Base-by-base conservation (phyloP, 2,797 vertebrate species). In the Sebastes itinus region DNA sequence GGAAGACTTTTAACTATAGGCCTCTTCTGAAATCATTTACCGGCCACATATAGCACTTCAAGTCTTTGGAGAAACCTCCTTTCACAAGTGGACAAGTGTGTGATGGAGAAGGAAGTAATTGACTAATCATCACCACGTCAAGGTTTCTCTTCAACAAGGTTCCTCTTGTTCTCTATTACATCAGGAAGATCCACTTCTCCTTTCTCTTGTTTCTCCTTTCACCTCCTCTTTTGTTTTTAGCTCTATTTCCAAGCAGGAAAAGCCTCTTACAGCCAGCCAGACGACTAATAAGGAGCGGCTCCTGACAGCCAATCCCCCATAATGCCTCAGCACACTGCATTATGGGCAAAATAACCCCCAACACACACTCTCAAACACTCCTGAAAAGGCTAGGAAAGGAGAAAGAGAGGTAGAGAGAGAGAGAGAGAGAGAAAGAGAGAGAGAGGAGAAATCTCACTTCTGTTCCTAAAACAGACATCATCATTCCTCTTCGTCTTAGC, bases 241-340 rank as follows among this genome's bases (percentile, higher is more conserved):
- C 83, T 86, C 69, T 46, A 76, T 89, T 89, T 91, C 81, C 66
- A 90, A 90, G 87, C 88, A 88, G 88, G 81, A 89, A 94, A 95
- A 95, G 91, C 92, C 89, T 93, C 92, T 95, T 94, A 91, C 82
- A 87, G 89, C 85, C 89, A 92, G 89, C 87, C 89, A 91, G 93
- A 93, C 83, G 88, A 94, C 94, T 94, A 95, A 95, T 94, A 95
- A 96, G 93, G 93, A 92, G 90, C 58, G 68, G 77, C 83, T 91
- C 84, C 87, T 87, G 90, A 92, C 90, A 82, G 88, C 90, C 92
- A 94, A 94, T 94, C 92, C 88, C 82, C 86, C 88, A 79, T 95
- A 94, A 94, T 93, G 85, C 85, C 77, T 87, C 84, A 75, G 90
- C 90, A 90, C 85, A 86, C 87, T 81, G 92, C 89, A 88, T 92